These are phyloP conservation scores for Orthonychiurus folsomi DNA, from an alignment of 2,888 invertebrate genomes.

Conservation along the genomic window DNA sequence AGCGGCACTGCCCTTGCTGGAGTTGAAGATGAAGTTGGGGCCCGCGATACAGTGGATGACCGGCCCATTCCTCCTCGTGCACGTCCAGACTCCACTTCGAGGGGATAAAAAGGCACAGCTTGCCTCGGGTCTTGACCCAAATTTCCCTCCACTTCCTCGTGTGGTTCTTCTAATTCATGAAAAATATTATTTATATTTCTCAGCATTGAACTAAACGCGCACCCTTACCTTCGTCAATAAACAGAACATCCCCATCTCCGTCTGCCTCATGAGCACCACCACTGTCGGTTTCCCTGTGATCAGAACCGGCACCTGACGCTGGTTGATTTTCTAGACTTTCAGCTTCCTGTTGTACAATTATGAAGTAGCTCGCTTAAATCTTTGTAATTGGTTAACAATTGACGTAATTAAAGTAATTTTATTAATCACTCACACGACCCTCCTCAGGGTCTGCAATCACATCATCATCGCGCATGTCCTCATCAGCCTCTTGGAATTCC, in stretches of 20 bases:
- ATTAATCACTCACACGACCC: constrained; percentile 48
- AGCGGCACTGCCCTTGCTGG: constrained; percentile 17
- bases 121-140: constrained; percentile 11
- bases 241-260: constrained; percentile 7
- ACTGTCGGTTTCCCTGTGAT: constrained; percentile 9
- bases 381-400: background rate
- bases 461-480: constrained; percentile 43
- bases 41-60: constrained; percentile 12
- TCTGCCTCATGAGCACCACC: constrained; percentile 4
- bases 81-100: constrained; percentile 15
- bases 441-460: constrained; percentile 50
- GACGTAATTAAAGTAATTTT: constrained; percentile 11
- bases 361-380: constrained; percentile 11
- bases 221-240: constrained; percentile 4
- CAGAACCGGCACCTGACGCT: constrained; percentile 6
- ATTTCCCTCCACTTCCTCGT: constrained; percentile 13
- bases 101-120: constrained; percentile 3
- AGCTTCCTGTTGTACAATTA: constrained; percentile 37
- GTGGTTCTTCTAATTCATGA: constrained; percentile 18
- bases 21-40: constrained; percentile 9
- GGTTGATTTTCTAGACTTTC: constrained; percentile 25
- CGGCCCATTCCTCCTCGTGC: constrained; percentile 12
- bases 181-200: constrained; percentile 29
- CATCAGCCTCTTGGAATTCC: constrained; percentile 45
- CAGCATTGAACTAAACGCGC: constrained; percentile 23